Evolutionary conservation across 2,797 vertebrate genomes (phyloP), one percentile per base, ranked within the genome.

Genomic region (Lacerta viridis): DNA sequence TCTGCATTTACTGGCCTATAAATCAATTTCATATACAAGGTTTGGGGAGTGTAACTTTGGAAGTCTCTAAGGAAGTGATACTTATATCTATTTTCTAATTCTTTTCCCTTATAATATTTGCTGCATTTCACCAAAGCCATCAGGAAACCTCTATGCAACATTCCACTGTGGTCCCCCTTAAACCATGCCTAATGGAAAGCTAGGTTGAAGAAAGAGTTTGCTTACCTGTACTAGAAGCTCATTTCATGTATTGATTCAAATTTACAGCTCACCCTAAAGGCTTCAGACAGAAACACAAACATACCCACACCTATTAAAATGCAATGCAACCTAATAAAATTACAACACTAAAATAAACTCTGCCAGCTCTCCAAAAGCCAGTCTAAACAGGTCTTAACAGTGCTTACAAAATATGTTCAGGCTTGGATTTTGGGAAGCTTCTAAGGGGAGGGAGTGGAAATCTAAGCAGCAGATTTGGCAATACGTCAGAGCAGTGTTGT

Each of bases 1-100:
- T 90, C 89, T 83, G 93, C 87, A 46, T 91, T 79, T 90, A 71
- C 76, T 55, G 23, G 23, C 33, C n/a, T 39, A n/a, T 50, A 79
- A 66, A 25, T 41, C 76, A 79, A 46, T 33, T 71, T 79, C 69
- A 86, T 68, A 46, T 82, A n/a, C n/a, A 33, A 86, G 64, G 23
- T 36, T 55, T n/a, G 39, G 74, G 85, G 78, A 61, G 46, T 80
- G 78, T 59, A 80, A 25, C 41, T 18, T 46, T 41, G 41, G 50
- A 50, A 72, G 11, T 74, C 77, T 87, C 27, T 50, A 72, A 81
- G 78, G 50, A 61, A 74, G 9, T 61, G 68, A 87, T n/a, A 64
- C 29, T 77, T 39, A 39, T 69, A 87, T 41, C 68, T 69, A 87
- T 61, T 50, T 69, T 74, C 7, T 17, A 4, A 4, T 17, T 71